Evolutionary conservation across 2,113 vertebrate genomes (phyloP).

Genomic region (Odocoileus hemionus): DNA sequence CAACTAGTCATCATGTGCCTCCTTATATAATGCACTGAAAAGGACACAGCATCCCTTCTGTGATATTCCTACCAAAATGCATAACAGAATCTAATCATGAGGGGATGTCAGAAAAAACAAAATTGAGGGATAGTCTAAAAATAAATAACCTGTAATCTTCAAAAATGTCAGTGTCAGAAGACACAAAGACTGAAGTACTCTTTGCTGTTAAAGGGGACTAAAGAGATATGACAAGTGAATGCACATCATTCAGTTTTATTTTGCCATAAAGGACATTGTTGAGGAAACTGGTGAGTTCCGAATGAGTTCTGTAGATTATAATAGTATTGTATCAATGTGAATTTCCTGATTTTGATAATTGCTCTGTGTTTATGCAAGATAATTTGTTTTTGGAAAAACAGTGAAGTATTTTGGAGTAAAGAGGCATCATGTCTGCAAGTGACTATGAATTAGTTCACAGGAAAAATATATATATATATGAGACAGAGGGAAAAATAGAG

Average conservation of each 20-base stretch:
- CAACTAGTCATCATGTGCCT: not conserved
- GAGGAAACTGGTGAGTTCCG: not conserved
- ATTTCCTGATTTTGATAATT: conserved; percentile 22
- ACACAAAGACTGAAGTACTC: not conserved
- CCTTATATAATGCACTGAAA: not conserved
- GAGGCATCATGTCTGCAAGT: not conserved
- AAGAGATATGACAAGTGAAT: not conserved
- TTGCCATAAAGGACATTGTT: not conserved
- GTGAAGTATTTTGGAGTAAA: not conserved
- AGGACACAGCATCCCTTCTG: not conserved
- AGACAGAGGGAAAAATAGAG: not conserved
- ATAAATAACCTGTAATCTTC: conserved; percentile 9
- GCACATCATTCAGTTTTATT: conserved; percentile 1
- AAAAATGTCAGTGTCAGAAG: not conserved
- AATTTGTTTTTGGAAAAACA: not conserved
- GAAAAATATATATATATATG: not conserved
- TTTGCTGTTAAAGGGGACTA: not conserved
- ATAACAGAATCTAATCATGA: conserved; percentile 19
- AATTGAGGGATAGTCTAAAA: conserved; percentile 27
- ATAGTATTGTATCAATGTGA: not conserved
- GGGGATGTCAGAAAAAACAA: not conserved
- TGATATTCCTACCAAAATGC: conserved; percentile 11
- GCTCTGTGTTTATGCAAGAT: not conserved
- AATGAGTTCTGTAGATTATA: conserved; percentile 7
- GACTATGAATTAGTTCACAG: not conserved